Evolutionary conservation across 2,113 vertebrate species (phyloP).

Genomic region (Ailurus styani): DNA sequence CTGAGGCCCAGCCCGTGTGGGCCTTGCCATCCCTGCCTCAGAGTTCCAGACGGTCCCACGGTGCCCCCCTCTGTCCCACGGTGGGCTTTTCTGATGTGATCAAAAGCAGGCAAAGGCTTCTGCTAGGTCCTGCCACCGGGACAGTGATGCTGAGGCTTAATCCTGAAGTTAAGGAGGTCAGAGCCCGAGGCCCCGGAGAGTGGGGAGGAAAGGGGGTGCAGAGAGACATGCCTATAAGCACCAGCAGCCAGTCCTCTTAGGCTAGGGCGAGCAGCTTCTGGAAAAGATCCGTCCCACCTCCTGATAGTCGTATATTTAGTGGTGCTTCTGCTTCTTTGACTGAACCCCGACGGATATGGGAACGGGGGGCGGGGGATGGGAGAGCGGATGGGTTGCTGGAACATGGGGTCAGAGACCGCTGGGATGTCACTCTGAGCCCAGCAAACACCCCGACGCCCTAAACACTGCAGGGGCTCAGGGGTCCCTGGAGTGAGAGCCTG

Average conservation of each 20-base stretch:
- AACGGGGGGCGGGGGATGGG: neutral
- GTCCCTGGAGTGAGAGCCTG: neutral
- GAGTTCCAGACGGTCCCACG: neutral
- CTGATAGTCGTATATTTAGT: neutral
- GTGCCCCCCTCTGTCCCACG: neutral
- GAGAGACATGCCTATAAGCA: neutral
- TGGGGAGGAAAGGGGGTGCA: neutral
- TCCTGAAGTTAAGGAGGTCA: neutral
- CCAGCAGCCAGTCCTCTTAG: neutral
- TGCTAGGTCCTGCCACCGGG: too few species aligned
- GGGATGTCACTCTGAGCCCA: neutral
- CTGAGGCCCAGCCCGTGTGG: fast-evolving
- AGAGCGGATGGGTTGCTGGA: neutral
- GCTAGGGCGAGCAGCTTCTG: neutral
- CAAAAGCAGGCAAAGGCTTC: neutral
- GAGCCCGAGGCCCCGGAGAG: neutral
- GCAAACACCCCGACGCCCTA: neutral
- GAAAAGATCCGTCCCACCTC: neutral
- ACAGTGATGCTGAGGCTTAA: neutral
- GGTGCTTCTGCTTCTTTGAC: neutral
- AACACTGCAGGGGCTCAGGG: neutral
- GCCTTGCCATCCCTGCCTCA: neutral
- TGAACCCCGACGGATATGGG: neutral
- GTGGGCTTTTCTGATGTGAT: neutral
- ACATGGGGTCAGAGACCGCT: neutral